Conservation (phyloP, 2,113 vertebrate species). For the Dicentrarchus labrax region DNA sequence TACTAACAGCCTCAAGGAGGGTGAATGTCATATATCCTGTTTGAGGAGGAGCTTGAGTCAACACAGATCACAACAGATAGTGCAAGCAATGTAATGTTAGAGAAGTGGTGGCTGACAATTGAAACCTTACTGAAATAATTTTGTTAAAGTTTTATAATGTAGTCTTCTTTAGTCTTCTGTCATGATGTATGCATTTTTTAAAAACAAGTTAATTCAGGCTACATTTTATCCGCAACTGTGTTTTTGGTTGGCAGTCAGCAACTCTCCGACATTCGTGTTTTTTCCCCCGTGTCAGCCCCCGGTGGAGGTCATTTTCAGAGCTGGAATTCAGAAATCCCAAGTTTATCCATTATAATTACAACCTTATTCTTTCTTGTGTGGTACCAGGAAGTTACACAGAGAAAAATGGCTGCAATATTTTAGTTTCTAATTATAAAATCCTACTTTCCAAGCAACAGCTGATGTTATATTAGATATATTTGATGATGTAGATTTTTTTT, state of each 20-base stretch:
- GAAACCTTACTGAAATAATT: background rate
- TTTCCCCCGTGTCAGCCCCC: background rate
- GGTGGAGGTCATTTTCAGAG: slow-evolving; percentile 2
- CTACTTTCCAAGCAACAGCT: background rate
- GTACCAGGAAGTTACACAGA: background rate
- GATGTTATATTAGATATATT: background rate
- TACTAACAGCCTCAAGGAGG: background rate
- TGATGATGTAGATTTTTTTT: background rate
- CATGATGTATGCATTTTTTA: background rate
- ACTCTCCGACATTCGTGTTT: background rate
- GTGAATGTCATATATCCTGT: slow-evolving; percentile 39
- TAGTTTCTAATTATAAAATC: slow-evolving; percentile 1
- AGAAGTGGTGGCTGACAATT: background rate
- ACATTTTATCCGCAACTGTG: background rate
- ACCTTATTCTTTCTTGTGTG: background rate
- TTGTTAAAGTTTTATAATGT: background rate
- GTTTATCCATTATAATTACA: slow-evolving; percentile 17
- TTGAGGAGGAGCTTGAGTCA: slow-evolving; percentile 43
- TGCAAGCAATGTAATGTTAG: background rate
- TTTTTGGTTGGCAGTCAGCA: slow-evolving; percentile 19
- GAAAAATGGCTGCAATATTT: background rate
- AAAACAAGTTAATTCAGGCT: background rate
- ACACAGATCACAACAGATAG: slow-evolving; percentile 10
- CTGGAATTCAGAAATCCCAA: background rate
- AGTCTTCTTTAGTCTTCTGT: slow-evolving; percentile 1